Percentiles rank a stretch among this genome's conserved stretches.
These are phyloP conservation scores for Punctoribates punctum DNA, from an alignment of 2,888 invertebrate species.

Conservation along the genomic window DNA sequence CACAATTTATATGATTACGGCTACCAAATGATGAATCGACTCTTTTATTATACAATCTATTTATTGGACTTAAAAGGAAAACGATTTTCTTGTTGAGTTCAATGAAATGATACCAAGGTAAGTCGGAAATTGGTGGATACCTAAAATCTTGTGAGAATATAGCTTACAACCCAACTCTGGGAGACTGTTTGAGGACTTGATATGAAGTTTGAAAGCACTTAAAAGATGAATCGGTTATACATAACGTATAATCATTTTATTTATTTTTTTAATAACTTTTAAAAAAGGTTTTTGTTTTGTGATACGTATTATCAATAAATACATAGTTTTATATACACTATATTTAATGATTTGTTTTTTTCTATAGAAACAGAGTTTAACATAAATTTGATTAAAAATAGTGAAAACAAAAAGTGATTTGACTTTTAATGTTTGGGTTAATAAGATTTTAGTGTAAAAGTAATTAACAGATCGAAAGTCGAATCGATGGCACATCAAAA, in stretches of 20 bases:
- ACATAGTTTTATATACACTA: neutral
- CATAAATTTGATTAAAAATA: neutral
- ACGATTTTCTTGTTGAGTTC: no score
- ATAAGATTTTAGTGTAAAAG: neutral
- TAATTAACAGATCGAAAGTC: neutral
- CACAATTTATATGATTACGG: no score
- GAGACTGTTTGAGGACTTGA: no score
- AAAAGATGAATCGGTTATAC: neutral
- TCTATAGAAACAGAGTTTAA: neutral
- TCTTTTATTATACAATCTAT: no score
- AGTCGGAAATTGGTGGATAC: no score
- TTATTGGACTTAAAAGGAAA: no score
- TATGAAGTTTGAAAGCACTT: neutral
- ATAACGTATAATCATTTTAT: neutral
- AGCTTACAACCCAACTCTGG: no score
- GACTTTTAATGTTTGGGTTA: neutral
- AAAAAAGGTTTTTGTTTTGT: neutral
- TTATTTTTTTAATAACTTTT: neutral
- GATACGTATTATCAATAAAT: neutral
- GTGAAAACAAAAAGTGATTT: neutral
- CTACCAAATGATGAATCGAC: no score
- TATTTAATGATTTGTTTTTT: conserved; percentile 4
- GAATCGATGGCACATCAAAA: conserved; percentile 23
- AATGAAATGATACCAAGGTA: no score
- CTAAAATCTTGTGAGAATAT: no score